Conservation (phyloP, 2,888 invertebrate genomes). For the Macrosiphum euphorbiae region DNA sequence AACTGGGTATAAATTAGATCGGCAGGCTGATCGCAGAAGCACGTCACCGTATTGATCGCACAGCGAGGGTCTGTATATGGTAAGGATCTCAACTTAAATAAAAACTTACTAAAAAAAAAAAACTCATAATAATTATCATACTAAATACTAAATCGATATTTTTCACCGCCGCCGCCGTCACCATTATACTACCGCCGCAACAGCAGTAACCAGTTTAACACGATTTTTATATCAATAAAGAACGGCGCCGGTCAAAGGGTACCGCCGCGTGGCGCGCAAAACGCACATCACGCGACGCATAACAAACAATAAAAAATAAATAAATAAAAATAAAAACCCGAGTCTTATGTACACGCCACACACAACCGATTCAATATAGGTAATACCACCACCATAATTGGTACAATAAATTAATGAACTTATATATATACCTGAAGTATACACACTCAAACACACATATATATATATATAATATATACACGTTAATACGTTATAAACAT, state of each 20-base stretch:
- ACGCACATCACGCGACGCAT: constrained; percentile 45
- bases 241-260: constrained; percentile 55
- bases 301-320: constrained; percentile 30
- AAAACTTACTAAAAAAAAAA: not conserved
- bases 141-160: constrained; percentile 14
- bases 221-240: constrained; percentile 46
- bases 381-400: constrained; percentile 50
- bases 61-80: not conserved
- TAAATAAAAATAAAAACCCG: constrained; percentile 4
- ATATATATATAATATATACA: no score
- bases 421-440: not conserved
- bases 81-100: not conserved
- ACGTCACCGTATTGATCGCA: not conserved
- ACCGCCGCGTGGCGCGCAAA: constrained; percentile 50
- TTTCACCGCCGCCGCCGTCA: not conserved
- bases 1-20: not conserved
- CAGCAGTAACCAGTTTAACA: constrained; percentile 51
- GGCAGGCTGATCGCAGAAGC: not conserved
- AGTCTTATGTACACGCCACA: not conserved
- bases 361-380: constrained; percentile 3
- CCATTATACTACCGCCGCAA: not conserved
- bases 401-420: constrained; percentile 54
- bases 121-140: not conserved
- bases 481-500: not conserved
- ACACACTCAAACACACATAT: not conserved